A percentile compares a stretch with the other conserved stretches of the same genome.
These are phyloP conservation scores for Morpho deidamia DNA, from an alignment of 2,888 invertebrate species.

Conservation along the genomic window DNA sequence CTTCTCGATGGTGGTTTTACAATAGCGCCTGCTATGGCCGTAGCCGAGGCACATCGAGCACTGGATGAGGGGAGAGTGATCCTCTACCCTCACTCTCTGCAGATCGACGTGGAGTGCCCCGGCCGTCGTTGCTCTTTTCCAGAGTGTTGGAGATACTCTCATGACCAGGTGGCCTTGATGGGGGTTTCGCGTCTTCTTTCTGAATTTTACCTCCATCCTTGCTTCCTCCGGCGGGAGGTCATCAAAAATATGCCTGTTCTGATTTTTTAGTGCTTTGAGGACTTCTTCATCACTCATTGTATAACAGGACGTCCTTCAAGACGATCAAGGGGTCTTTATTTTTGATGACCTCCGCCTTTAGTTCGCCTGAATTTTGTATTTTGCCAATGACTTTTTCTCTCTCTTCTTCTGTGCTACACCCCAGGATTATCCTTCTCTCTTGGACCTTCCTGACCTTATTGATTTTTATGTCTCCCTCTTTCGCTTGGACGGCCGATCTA, in stretches of 20 bases:
- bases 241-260: background rate
- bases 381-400: background rate
- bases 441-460: background rate
- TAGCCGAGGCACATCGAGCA: slow-evolving; percentile 4
- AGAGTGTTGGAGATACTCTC: background rate
- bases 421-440: background rate
- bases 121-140: background rate
- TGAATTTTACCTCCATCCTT: background rate
- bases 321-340: background rate
- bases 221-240: background rate
- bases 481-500: too few relatives aligned
- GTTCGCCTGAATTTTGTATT: background rate
- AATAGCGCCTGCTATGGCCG: too few relatives aligned
- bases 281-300: background rate
- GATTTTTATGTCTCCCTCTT: too few relatives aligned
- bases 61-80: slow-evolving; percentile 2
- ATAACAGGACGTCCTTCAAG: background rate
- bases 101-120: background rate
- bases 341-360: background rate
- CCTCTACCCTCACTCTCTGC: background rate
- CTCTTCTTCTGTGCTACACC: background rate
- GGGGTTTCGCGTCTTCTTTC: background rate
- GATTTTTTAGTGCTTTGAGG: background rate
- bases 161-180: background rate
- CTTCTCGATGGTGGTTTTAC: background rate